A percentile compares a stretch with the other conserved stretches of the same genome.
These are phyloP conservation scores for Acronicta psi DNA, from an alignment of 2,888 invertebrate species.

Conservation along the genomic window DNA sequence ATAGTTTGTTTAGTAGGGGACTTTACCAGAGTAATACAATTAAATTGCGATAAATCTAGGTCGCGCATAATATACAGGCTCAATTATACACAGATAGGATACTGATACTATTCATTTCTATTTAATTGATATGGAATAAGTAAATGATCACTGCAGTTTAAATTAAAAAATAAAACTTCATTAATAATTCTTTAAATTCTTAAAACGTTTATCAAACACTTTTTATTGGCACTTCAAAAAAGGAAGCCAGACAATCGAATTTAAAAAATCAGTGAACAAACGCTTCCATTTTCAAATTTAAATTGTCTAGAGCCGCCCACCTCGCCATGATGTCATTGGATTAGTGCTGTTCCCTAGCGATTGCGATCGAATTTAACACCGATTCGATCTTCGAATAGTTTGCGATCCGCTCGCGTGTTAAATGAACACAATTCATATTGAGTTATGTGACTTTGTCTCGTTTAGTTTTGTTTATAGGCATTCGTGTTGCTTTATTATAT, in stretches of 20 bases:
- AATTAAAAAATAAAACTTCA: slow-evolving; percentile 40
- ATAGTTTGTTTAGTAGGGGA: too few species aligned
- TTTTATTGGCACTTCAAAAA: slow-evolving; percentile 52
- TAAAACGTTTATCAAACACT: slow-evolving; percentile 29
- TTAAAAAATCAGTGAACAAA: slow-evolving; percentile 49
- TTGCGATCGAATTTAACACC: slow-evolving; percentile 67
- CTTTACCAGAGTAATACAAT: too few species aligned
- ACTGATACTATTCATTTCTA: too few species aligned
- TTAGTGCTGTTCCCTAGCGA: slow-evolving; percentile 68
- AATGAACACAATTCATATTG: slow-evolving; percentile 81
- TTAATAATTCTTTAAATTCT: slow-evolving; percentile 23
- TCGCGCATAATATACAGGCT: not conserved
- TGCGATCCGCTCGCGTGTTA: slow-evolving; percentile 78
- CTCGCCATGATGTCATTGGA: slow-evolving; percentile 69
- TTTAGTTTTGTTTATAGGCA: slow-evolving; percentile 81
- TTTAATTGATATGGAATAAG: slow-evolving; percentile 24
- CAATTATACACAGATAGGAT: too few species aligned
- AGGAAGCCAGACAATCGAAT: slow-evolving; percentile 55
- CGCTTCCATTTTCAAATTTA: slow-evolving; percentile 62
- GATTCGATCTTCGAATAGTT: slow-evolving; percentile 68
- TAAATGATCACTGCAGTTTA: slow-evolving; percentile 22
- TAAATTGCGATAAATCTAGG: not conserved
- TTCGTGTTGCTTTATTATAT: slow-evolving; percentile 72
- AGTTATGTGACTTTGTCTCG: slow-evolving; percentile 82
- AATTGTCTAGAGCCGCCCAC: slow-evolving; percentile 64